Evolutionary conservation across 2,113 vertebrate species (phyloP), one percentile per base, ranked within the genome.

Genomic region (Lathamus discolor): DNA sequence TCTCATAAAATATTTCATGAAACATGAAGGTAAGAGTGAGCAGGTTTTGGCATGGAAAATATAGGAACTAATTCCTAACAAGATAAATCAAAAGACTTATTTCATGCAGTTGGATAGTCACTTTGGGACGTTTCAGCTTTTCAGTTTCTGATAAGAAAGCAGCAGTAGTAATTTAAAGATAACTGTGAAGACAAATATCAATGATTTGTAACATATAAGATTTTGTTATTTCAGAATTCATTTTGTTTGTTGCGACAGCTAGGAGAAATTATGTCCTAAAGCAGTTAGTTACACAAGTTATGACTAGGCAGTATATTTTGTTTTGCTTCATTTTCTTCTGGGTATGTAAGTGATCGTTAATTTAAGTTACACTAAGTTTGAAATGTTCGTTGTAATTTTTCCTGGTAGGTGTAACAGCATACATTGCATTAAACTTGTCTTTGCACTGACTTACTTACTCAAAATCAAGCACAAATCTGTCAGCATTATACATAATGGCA

Each of bases 291-390:
- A 35, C 8, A 22, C 2, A 1, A 66, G 3, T 43, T 83, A 35
- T 6, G 18, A 48, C 19, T 61, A 48, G 8, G 16, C 10, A 74
- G 7, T 29, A 62, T 33, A 64, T 78, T 77, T 59, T 49, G 10
- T 3, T 85, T 85, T 55, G 2, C 2, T 49, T 84, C 6, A 89
- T 92, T 76, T 52, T 6, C n/a, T 15, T 2, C 19, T 63, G 3
- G 31, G 39, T 39, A 41, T 49, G 20, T 18, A 62, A 84, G 10
- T 22, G 7, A 64, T 10, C 0, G 0, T 51, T 48, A 16, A 7
- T 54, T 70, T 44, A 67, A 66, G 8, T 62, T 69, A 1, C 9
- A 17, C 25, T 63, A 29, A 9, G 13, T 77, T 93, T 88, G 41
- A 79, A 83, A 43, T 69, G 24, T 59, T 90, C 11, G 23, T 24